Evolutionary conservation across 2,113 vertebrate genomes (phyloP).

Genomic region (Phaethornis superciliosus): DNA sequence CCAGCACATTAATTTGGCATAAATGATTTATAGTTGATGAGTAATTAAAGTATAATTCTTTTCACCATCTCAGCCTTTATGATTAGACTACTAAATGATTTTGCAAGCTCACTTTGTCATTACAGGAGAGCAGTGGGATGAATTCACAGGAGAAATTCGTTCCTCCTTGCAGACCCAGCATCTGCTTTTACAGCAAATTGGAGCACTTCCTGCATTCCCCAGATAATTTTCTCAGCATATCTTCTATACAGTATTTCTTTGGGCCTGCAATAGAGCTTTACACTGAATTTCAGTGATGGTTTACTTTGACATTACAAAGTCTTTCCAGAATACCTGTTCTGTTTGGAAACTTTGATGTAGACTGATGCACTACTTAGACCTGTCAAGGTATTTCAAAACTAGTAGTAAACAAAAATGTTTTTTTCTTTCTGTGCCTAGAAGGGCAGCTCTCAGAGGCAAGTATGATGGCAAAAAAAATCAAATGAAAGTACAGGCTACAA

Average conservation of each 20-base stretch:
- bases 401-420: slow-evolving; percentile 7
- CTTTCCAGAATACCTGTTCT: not conserved
- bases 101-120: not conserved
- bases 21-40: slow-evolving; percentile 48
- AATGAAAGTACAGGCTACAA: not conserved
- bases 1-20: slow-evolving; percentile 29
- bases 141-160: slow-evolving; percentile 17
- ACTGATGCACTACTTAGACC: not conserved
- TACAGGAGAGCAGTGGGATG: not conserved
- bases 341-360: not conserved
- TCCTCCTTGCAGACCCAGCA: slow-evolving; percentile 19
- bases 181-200: not conserved
- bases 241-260: not conserved
- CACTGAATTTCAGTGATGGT: slow-evolving; percentile 18
- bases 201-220: not conserved
- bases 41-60: slow-evolving; percentile 35
- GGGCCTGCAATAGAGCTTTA: not conserved
- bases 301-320: slow-evolving; percentile 17
- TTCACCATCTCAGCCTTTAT: slow-evolving; percentile 24
- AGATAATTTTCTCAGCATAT: not conserved
- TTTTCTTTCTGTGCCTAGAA: not conserved
- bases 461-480: not conserved
- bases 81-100: slow-evolving; percentile 9
- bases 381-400: slow-evolving; percentile 11
- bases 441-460: not conserved